Percentiles rank a stretch among this genome's conserved stretches.
Conservation (phyloP, 2,888 invertebrate genomes). For the Melanargia galathea region DNA sequence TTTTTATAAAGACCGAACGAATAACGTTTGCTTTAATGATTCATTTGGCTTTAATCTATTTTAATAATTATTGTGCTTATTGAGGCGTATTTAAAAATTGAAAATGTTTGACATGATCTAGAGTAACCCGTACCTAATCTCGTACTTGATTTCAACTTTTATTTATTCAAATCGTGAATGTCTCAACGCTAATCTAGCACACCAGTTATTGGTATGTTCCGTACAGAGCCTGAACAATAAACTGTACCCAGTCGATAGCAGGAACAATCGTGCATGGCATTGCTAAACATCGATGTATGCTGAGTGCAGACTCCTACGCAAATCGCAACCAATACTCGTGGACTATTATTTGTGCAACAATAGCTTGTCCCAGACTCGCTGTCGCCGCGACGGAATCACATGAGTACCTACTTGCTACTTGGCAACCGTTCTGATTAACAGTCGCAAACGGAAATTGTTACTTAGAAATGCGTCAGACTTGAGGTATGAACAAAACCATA, state of each 20-base stretch:
- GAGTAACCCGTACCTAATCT: no score
- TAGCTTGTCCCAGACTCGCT: slow-evolving; percentile 66
- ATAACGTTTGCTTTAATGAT: background rate
- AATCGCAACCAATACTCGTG: slow-evolving; percentile 45
- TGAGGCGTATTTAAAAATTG: background rate
- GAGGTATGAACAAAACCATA: slow-evolving; percentile 19
- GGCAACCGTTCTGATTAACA: slow-evolving; percentile 53
- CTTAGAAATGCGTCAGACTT: slow-evolving; percentile 32
- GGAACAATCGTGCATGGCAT: slow-evolving; percentile 25
- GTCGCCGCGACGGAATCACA: slow-evolving; percentile 70
- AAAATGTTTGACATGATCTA: no score
- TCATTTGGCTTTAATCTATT: no score
- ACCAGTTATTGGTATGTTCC: background rate
- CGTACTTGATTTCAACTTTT: background rate
- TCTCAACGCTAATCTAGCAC: background rate
- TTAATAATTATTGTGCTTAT: no score
- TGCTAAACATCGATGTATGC: slow-evolving; percentile 19
- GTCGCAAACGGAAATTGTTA: slow-evolving; percentile 39
- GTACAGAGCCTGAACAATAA: slow-evolving; percentile 15
- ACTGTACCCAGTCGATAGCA: slow-evolving; percentile 7
- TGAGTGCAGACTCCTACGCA: slow-evolving; percentile 45
- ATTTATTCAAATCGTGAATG: background rate
- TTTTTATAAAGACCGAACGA: background rate
- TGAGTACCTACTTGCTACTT: slow-evolving; percentile 56
- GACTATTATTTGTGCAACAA: slow-evolving; percentile 68